phyloP scores from a whole-genome alignment of 2,797 vertebrate species.

The Taeniopygia guttata region DNA sequence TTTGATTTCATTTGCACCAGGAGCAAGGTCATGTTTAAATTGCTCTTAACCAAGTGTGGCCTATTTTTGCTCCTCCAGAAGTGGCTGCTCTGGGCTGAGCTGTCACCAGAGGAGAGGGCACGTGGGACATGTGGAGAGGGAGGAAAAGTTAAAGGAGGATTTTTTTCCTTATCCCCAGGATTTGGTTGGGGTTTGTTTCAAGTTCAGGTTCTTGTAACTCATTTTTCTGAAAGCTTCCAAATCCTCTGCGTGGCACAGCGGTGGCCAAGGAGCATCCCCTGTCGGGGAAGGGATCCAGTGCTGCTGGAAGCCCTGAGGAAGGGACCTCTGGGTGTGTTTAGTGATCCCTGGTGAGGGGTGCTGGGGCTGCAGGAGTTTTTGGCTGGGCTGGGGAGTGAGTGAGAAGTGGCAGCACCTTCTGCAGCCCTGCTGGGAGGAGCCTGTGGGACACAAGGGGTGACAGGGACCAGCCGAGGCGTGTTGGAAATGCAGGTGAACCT shows the following conservation, averaged over 20 bases:
- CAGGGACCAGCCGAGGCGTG: not conserved
- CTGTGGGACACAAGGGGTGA: not conserved
- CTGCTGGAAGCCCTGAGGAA: not conserved
- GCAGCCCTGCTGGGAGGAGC: not conserved
- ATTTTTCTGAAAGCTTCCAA: not conserved
- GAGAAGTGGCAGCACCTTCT: not conserved
- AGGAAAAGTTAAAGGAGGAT: not conserved
- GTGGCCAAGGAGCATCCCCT: not conserved
- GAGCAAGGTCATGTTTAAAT: not conserved
- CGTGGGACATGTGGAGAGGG: not conserved
- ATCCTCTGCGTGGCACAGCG: accelerated
- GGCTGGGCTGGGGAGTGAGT: not conserved
- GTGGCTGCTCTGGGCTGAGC: not conserved
- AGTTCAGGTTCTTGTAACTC: not conserved
- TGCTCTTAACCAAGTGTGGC: not conserved
- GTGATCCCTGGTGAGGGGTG: not conserved
- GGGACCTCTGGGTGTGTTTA: not conserved
- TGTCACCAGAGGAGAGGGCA: not conserved
- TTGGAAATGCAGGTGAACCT: too few relatives aligned
- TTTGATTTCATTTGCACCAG: not conserved
- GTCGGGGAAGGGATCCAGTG: not conserved
- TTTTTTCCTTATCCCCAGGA: not conserved
- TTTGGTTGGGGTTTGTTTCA: not conserved
- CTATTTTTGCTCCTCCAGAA: not conserved
- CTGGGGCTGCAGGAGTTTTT: not conserved